Evolutionary conservation across 2,113 vertebrate species (phyloP).

Genomic region (Vicugna pacos): DNA sequence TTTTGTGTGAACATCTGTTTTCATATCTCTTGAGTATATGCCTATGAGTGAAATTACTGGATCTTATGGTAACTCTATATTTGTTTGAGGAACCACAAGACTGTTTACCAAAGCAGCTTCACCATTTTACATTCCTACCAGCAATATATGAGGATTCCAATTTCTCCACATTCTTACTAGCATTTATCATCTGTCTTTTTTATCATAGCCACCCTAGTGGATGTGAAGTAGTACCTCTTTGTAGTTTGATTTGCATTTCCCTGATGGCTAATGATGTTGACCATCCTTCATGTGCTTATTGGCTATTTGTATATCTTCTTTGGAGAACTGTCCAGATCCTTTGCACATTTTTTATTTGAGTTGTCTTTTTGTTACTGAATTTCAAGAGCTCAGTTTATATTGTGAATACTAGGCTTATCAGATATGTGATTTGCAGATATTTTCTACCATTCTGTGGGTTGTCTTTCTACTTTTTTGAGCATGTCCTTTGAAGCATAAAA

Average conservation of each 20-base stretch:
- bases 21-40: too few relatives aligned
- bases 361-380: background rate
- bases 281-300: background rate
- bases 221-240: background rate
- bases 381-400: background rate
- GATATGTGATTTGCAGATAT: background rate
- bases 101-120: background rate
- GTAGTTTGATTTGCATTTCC: background rate
- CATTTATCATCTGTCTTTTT: background rate
- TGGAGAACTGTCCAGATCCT: too few relatives aligned
- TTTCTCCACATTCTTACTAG: background rate
- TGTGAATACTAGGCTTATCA: background rate
- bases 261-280: background rate
- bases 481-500: background rate
- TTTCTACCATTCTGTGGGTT: background rate
- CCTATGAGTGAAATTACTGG: too few relatives aligned
- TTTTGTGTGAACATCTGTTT: too few relatives aligned
- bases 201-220: background rate
- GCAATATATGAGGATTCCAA: background rate
- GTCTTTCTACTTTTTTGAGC: background rate
- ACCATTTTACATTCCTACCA: background rate
- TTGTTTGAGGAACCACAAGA: background rate
- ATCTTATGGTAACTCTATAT: background rate
- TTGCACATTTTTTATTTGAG: too few relatives aligned
- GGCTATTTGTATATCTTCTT: background rate